Base-by-base conservation (phyloP, 2,888 invertebrate species). In the Aethes cnicana region DNA sequence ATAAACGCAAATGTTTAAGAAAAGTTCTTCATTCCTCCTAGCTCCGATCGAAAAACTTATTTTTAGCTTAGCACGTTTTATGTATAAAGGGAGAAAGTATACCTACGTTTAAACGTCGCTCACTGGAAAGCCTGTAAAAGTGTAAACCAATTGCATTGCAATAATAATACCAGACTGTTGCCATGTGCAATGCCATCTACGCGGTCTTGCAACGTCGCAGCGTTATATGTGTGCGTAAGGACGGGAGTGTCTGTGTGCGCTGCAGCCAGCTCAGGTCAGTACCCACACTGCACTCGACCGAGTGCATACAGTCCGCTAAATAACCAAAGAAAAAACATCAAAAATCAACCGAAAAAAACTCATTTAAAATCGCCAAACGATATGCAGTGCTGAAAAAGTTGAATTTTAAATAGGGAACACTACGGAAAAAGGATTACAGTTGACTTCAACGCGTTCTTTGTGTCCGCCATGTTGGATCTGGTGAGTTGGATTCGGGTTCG, bases 381-480 rank as follows among this genome's bases (percentile, higher is more conserved):
- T 39, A 25, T 39, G 1, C 12, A 42, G 41, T 42, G 41, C 4
- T 2, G 3, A n/a, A 28, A 28, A 4, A 8, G 2, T 1, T 18
- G 11, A 33, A 7, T 4, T 42, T 11, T 12, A 8, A 4, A 26
- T 25, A 36, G 2, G 14, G 36, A 53, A 39, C 52, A 49, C 60
- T 64, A 25, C 37, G 16, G 5, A 47, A 54, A 61, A 59, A 59
- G 55, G 47, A 59, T 47, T 47, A 20, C 59, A 62, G 64, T 68
- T 61, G 50, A 52, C 59, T 47, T 54, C 32, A 26, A 53, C 43
- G 32, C 44, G 54, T 58, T 64, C 62, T 77, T 77, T 77, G 71
- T 74, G 58, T 59, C 61, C 63, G 79, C 79, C 80, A 81, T 80
- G 41, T 79, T 77, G 74, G 68, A 65, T 68, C 53, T 60, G 62